phyloP scores from a whole-genome alignment of 2,113 vertebrate species.

The Irena cyanogastra region DNA sequence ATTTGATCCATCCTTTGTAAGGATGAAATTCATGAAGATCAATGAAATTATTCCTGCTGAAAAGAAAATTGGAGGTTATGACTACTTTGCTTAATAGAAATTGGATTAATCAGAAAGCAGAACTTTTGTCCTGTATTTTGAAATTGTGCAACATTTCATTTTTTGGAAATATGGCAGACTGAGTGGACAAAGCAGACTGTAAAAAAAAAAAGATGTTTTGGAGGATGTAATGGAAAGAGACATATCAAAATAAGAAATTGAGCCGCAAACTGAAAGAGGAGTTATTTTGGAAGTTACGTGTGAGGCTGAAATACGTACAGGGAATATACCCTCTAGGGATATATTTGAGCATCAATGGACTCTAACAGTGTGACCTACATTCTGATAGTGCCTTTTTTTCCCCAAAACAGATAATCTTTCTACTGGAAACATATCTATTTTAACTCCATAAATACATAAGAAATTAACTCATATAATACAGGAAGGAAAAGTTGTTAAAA shows the following conservation, averaged over 20 bases:
- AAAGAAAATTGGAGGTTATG: background rate
- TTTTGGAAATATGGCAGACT: background rate
- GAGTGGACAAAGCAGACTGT: background rate
- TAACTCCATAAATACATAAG: background rate
- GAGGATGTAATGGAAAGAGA: background rate
- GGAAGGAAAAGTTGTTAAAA: background rate
- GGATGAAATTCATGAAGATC: background rate
- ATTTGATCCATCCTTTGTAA: background rate
- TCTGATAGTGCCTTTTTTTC: background rate
- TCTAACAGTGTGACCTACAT: background rate
- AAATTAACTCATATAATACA: background rate
- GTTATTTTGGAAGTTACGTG: background rate
- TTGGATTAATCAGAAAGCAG: background rate
- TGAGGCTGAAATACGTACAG: background rate
- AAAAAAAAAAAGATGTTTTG: background rate
- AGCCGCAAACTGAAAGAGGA: background rate
- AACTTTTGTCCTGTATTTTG: background rate
- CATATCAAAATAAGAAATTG: background rate
- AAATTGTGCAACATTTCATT: background rate
- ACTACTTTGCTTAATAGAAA: background rate
- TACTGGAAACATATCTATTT: background rate
- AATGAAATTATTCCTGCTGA: background rate
- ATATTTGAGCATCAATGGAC: background rate
- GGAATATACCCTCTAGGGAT: background rate
- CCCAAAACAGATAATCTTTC: background rate